Evolutionary conservation across 2,113 vertebrate genomes (phyloP), one percentile per base, ranked within the genome.

Genomic region (Pithys albifrons): DNA sequence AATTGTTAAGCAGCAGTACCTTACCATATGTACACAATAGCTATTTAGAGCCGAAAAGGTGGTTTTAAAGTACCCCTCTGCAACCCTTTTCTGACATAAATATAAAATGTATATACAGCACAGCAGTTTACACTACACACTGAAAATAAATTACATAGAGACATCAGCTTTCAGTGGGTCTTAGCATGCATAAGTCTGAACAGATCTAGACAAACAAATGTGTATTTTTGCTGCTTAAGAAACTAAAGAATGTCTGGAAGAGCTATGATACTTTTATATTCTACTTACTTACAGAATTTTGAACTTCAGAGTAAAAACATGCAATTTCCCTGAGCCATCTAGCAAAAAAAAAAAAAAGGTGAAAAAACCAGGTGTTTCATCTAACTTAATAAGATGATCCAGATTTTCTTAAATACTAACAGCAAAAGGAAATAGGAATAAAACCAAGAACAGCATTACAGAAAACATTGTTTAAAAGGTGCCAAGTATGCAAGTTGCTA

Each of bases 1-100:
- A 99, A 99, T 99, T 99, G 98, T 99, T 99, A 98, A 98, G 98
- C 98, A 99, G 98, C 98, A 98, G 98, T 97, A 98, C 98, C 95
- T 97, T 98, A 98, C 98, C 98, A 98, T 98, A 99, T 99, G 98
- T 98, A 98, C 98, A 98, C 97, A 98, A 98, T 98, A 98, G 98
- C 98, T 97, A 97, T 98, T 98, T 98, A 98, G 98, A 98, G 98
- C 97, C 95, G 61, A 97, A 98, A 98, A 98, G 98, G 98, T 98
- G 98, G 97, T 97, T 98, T 97, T 97, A 97, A 98, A 98, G 98
- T 97, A 98, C 97, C 98, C 98, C 97, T 98, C 93, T 98, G 98
- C 97, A 98, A 97, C 97, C 89, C 96, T 98, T 98, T 97, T 94
- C 98, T 97, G 97, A 98, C 97, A 98, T 98, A 98, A 98, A 98